phyloP scores from a whole-genome alignment of 1,140 invertebrate species.

The Harlomillsia oculata region DNA sequence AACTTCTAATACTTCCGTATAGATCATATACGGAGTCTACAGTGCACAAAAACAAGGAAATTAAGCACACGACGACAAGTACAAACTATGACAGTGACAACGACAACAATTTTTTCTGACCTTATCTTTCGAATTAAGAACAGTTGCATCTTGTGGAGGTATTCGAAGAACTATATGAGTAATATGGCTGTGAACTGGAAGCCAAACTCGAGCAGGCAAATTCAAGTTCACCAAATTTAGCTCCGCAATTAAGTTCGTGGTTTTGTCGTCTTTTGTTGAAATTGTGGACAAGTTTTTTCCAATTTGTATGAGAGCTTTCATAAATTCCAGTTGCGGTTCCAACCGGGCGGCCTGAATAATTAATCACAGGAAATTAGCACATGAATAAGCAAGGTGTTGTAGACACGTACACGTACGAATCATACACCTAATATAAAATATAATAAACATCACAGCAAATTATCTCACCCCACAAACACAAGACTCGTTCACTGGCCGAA shows the following conservation, averaged over 20 bases:
- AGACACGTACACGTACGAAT: too few relatives aligned
- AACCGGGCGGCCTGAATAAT: conserved; percentile 62
- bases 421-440: background rate
- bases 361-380: background rate
- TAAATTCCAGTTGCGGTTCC: conserved; percentile 76
- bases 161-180: conserved; percentile 81
- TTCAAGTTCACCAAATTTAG: conserved; percentile 89
- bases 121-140: conserved; percentile 98
- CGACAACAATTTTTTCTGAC: too few relatives aligned
- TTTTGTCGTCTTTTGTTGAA: conserved; percentile 89
- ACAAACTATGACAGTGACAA: too few relatives aligned
- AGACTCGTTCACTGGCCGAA: conserved; percentile 58
- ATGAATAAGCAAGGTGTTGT: too few relatives aligned
- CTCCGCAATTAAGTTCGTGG: conserved; percentile 78
- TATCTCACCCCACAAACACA: conserved; percentile 62
- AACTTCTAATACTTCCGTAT: conserved; percentile 90
- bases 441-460: background rate
- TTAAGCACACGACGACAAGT: too few relatives aligned
- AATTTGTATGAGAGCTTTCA: conserved; percentile 74
- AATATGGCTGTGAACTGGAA: conserved; percentile 65
- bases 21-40: conserved; percentile 93
- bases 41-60: conserved; percentile 31
- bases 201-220: conserved; percentile 92
- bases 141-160: conserved; percentile 86
- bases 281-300: conserved; percentile 80